Base-by-base conservation (phyloP, 2,113 vertebrate genomes). In the Hippopotamus amphibius region DNA sequence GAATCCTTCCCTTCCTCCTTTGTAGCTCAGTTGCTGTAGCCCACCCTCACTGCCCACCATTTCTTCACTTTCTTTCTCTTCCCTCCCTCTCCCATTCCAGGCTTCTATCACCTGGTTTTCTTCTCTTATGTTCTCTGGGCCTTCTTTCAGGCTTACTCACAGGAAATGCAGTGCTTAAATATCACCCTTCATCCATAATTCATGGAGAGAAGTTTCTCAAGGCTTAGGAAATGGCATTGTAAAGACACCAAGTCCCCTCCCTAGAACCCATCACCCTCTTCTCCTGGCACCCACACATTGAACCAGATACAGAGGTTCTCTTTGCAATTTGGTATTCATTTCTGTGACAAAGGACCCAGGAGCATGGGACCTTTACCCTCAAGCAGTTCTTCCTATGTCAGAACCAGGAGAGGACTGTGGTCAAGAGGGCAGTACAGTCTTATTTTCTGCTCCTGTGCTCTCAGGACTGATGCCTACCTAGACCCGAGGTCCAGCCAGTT, bases 161-260 rank as follows among this genome's bases (percentile, higher is more conserved):
- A 43, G 30, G 81, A 88, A 83, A 24, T 22, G 9, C 10, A 5
- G 30, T 53, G 50, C 71, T 79, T 74, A 93, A 84, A 88, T 85
- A 46, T 63, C 59, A 48, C 24, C 43, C 72, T 80, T 65, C 65
- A 92, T 92, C 22, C 37, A 30, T 88, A 94, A 88, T 80, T 94
- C 76, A 88, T 30, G 24, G 17, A 76, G 28, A 88, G 55, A 82
- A 26, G 46, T 63, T 87, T 87, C 80, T 57, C 26, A 43, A 55
- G 14, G 57, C 24, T 93, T 26, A 68, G 66, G 55, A 95, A 93
- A 95, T 61, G 4, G 12, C 30, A 21, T 37, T 14, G 33, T 10
- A 66, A 43, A 84, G 81, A 24, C 43, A 88, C 28, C 37, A 59
- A 41, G 65, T 61, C 30, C 24, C 61, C 65, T 85, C 57, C 57